Conservation (phyloP, 2,888 invertebrate genomes). For the Patella ulyssiponensis region DNA sequence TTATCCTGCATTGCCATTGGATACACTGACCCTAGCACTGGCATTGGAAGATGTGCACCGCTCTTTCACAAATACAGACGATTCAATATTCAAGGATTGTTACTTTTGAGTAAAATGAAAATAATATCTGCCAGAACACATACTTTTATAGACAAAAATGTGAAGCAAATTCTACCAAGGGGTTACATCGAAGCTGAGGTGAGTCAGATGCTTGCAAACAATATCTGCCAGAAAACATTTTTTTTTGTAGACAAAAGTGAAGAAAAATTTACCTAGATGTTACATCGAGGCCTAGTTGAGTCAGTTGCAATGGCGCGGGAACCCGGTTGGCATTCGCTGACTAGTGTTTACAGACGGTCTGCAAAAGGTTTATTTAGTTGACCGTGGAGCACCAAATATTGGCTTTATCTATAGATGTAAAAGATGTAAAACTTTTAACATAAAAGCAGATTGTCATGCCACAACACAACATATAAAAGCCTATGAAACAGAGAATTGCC, state of each 20-base stretch:
- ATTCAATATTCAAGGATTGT: constrained; percentile 1
- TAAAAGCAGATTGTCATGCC: no score
- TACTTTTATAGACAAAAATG: not conserved
- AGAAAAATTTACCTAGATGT: not conserved
- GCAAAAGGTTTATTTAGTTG: no score
- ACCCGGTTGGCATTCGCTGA: no score
- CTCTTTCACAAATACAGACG: not conserved
- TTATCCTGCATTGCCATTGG: not conserved
- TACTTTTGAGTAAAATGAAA: not conserved
- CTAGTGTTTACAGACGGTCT: no score
- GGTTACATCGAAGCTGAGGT: not conserved
- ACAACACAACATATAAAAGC: no score
- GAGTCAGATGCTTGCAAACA: not conserved
- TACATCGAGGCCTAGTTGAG: not conserved
- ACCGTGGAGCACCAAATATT: no score
- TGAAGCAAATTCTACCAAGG: not conserved
- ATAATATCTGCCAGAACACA: not conserved
- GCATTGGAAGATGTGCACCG: not conserved
- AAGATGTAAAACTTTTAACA: no score
- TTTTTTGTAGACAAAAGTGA: not conserved
- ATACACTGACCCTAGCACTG: not conserved
- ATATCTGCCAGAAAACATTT: not conserved
- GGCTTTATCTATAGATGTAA: no score
- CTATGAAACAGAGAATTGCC: no score
- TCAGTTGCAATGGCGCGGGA: not conserved